Evolutionary conservation across 2,888 invertebrate species (phyloP).

Genomic region (Leptothorax acervorum): DNA sequence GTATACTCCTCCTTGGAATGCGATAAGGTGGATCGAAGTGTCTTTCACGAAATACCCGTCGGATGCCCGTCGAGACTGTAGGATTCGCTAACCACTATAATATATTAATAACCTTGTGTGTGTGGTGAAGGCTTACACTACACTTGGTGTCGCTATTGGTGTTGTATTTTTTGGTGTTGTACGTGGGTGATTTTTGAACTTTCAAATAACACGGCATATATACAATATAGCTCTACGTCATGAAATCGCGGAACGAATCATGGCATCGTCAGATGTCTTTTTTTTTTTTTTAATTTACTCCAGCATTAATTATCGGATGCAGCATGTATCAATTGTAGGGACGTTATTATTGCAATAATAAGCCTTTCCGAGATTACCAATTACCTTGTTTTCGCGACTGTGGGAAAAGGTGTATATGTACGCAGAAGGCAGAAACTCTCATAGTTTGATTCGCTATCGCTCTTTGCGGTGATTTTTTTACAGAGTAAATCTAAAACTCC

Average conservation of each 20-base stretch:
- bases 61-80: constrained; percentile 62
- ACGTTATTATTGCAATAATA: not conserved
- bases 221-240: constrained; percentile 68
- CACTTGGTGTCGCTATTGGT: constrained; percentile 85
- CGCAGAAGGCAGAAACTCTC: not conserved
- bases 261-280: not conserved
- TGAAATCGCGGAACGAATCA: constrained; percentile 30
- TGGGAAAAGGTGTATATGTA: not conserved
- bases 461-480: constrained; percentile 3
- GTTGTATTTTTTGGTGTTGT: constrained; percentile 84
- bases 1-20: constrained; percentile 40
- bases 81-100: constrained; percentile 74
- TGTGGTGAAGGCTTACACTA: constrained; percentile 85
- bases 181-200: constrained; percentile 79
- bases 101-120: constrained; percentile 84
- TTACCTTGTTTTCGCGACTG: not conserved
- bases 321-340: constrained; percentile 4
- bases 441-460: constrained; percentile 1
- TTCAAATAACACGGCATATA: constrained; percentile 79
- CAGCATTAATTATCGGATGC: constrained; percentile 3
- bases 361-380: constrained; percentile 1
- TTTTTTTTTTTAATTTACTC: constrained; percentile 8
- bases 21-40: constrained; percentile 38
- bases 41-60: constrained; percentile 33
- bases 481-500: constrained; percentile 31